These are phyloP conservation scores for Lepus americanus DNA, from an alignment of 2,113 vertebrate species.

Conservation along the genomic window DNA sequence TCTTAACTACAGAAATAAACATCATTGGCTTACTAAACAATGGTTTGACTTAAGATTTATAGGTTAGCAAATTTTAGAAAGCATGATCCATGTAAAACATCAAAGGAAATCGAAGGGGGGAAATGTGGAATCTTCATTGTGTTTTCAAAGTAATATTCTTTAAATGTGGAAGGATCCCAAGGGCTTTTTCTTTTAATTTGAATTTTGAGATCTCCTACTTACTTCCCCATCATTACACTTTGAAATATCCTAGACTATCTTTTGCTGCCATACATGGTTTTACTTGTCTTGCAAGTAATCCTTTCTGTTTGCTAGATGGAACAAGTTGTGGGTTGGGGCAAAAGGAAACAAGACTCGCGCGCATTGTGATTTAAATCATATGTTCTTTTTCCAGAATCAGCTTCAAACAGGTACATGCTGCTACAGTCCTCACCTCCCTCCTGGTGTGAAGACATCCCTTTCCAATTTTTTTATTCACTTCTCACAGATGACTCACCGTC, in stretches of 20 bases:
- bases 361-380: constrained; percentile 29
- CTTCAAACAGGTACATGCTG: neutral
- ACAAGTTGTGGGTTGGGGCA: neutral
- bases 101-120: neutral
- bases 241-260: neutral
- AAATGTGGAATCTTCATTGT: neutral
- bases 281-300: neutral
- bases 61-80: neutral
- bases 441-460: neutral
- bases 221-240: too few species aligned
- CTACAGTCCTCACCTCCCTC: neutral
- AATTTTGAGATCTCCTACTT: neutral
- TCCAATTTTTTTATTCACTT: neutral
- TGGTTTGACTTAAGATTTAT: neutral
- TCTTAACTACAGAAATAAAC: neutral
- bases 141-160: neutral
- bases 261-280: neutral
- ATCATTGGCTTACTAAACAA: neutral
- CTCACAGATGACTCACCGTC: neutral
- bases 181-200: neutral
- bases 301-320: constrained; percentile 35
- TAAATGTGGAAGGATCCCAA: neutral
- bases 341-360: neutral
- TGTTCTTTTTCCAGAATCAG: neutral
- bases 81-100: neutral